Base-by-base conservation (phyloP, 35 echinoderm and acorn worm genomes). In the Acanthaster planci region DNA sequence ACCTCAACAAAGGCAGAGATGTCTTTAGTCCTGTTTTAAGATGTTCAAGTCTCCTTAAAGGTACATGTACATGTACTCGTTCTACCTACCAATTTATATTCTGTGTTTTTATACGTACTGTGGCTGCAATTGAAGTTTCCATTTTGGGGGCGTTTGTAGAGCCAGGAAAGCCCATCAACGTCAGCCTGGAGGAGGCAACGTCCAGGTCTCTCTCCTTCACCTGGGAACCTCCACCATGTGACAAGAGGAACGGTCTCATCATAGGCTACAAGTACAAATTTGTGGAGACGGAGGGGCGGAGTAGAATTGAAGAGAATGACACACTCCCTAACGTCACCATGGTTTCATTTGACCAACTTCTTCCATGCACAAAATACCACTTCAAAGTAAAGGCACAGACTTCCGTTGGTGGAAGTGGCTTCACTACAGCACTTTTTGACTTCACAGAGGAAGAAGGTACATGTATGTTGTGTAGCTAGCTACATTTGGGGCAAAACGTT, bases 371-470 rank as follows among this genome's bases (percentile, higher is more conserved):
- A 10, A 8, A 31, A 26, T 72, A 72, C 64, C 64, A 72, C 34
- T 72, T 72, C 34, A 72, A 72, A 72, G 64, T 72, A 27, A 26
- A 9, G 14, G 64, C 64, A 1, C 2, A 8, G 26, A 72, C 64
- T 6, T 36, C 64, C 2, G 64, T 29, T 21, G 34, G 0, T 72
- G 22, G 14, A 26, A 8, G 64, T 72, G 0, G 21, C 23, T 72
- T 72, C 64, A 72, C 21, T 72, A 8, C 14, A 23, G 64, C 64
- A 72, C 1, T 35, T 72, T 29, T 27, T 72, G 64, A 27, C 23
- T 31, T 34, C 34, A 72, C 64, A 72, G 64, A 72, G 26, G 64
- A 26, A 72, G 64, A 72, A 72, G 64, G 64, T 72, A 72, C 27
- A 26, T 72, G 14, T 26, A 31, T 6, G n/a, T 47, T 47, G 42